A percentile compares a stretch with the other conserved stretches of the same genome.
These are phyloP conservation scores for Ageneiosus marmoratus DNA, from an alignment of 2,113 vertebrate species.

Conservation along the genomic window DNA sequence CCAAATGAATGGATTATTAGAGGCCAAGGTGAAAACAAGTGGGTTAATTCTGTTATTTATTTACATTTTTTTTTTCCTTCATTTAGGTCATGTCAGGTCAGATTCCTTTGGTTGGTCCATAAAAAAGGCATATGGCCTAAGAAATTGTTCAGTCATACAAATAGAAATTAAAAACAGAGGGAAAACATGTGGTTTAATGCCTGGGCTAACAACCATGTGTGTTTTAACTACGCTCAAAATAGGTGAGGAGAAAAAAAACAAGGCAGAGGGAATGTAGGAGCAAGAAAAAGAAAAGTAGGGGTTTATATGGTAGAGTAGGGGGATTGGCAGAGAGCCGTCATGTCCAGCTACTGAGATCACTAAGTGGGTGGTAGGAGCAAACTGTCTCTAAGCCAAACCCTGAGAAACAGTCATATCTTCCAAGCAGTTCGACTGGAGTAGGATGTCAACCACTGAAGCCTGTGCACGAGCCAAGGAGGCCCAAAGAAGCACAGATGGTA, in stretches of 20 bases:
- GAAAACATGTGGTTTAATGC: constrained; percentile 61
- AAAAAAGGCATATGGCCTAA: constrained; percentile 67
- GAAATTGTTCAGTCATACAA: constrained; percentile 59
- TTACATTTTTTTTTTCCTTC: constrained; percentile 35
- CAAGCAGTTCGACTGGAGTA: constrained; percentile 48
- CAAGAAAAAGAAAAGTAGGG: constrained; percentile 6
- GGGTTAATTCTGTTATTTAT: constrained; percentile 2
- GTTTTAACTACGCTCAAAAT: constrained; percentile 62
- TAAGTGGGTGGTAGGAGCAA: constrained; percentile 54
- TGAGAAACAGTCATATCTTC: constrained; percentile 50
- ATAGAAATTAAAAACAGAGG: constrained; percentile 55
- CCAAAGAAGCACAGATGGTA: constrained; percentile 65
- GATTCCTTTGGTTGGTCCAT: constrained; percentile 50
- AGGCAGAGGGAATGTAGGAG: neutral
- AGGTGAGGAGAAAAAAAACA: constrained; percentile 32
- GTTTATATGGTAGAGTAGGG: constrained; percentile 25
- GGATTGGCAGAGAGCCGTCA: constrained; percentile 41
- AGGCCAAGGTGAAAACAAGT: constrained; percentile 9
- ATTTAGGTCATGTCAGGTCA: constrained; percentile 59
- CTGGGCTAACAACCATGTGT: constrained; percentile 62
- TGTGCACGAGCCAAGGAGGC: constrained; percentile 55
- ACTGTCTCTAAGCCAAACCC: constrained; percentile 46
- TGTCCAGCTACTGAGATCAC: constrained; percentile 53
- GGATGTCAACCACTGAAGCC: constrained; percentile 65
- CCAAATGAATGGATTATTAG: constrained; percentile 3